Conservation (phyloP, 2,797 vertebrate species). For the Distichodus sexfasciatus region DNA sequence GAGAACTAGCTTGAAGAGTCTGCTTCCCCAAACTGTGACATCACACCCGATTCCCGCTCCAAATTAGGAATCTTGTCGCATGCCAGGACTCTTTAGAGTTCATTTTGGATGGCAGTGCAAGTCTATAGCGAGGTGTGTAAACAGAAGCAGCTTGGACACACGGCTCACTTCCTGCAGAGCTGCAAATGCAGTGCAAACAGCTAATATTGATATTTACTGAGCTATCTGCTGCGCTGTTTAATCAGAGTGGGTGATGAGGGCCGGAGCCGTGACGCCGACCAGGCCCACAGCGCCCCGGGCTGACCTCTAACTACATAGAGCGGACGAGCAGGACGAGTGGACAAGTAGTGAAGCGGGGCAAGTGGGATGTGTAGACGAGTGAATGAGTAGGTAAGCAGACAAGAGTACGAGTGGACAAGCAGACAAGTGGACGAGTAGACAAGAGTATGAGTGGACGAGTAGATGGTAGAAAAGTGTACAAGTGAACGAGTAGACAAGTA, state of each 20-base stretch:
- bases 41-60: neutral
- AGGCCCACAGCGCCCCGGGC: too few relatives aligned
- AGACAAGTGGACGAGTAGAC: too few relatives aligned
- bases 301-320: neutral
- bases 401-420: too few relatives aligned
- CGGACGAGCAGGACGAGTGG: too few relatives aligned
- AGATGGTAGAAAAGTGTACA: too few relatives aligned
- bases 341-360: too few relatives aligned
- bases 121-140: neutral
- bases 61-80: neutral
- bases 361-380: too few relatives aligned
- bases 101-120: neutral
- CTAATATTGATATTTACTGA: constrained; percentile 28
- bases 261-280: neutral
- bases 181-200: neutral
- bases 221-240: constrained; percentile 23
- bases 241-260: constrained; percentile 23
- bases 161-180: neutral
- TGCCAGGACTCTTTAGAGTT: neutral
- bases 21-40: neutral
- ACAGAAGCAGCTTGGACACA: neutral
- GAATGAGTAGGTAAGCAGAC: too few relatives aligned
- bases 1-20: too few relatives aligned
- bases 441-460: too few relatives aligned
- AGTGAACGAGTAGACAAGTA: too few relatives aligned